Evolutionary conservation across 1,140 invertebrate species (phyloP).

Genomic region (Heterodera carotae): DNA sequence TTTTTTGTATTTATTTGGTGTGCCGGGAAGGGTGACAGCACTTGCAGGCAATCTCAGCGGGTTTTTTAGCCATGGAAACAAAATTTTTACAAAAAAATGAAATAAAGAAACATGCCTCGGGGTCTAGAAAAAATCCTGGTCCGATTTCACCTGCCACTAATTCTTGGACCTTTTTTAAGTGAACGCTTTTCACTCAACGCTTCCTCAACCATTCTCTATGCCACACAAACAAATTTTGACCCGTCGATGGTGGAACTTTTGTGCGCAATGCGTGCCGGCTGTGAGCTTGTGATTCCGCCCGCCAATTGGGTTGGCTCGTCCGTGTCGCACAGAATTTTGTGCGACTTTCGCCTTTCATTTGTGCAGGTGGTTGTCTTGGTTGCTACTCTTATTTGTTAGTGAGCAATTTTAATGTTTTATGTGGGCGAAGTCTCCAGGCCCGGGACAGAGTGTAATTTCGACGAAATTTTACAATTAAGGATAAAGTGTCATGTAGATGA

Average conservation of each 20-base stretch:
- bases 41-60: no score
- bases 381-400: conserved; percentile 5
- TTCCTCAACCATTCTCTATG: conserved; percentile 15
- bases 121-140: no score
- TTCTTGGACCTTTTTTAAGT: background rate
- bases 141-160: background rate
- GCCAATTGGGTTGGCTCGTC: background rate
- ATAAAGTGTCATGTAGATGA: no score
- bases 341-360: conserved; percentile 10
- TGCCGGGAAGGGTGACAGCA: no score
- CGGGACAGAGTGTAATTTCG: no score
- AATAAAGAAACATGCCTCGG: no score
- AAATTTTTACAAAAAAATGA: no score
- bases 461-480: no score
- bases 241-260: conserved; percentile 37
- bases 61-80: no score
- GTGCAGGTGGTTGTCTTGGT: conserved; percentile 11
- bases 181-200: conserved; percentile 13
- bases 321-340: conserved; percentile 8
- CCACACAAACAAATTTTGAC: conserved; percentile 32
- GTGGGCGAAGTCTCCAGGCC: no score
- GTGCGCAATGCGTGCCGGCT: conserved; percentile 6
- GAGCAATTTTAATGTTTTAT: background rate
- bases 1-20: no score
- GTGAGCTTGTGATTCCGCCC: conserved; percentile 25